phyloP scores from a whole-genome alignment of 2,888 invertebrate genomes.

The Melolontha melolontha region DNA sequence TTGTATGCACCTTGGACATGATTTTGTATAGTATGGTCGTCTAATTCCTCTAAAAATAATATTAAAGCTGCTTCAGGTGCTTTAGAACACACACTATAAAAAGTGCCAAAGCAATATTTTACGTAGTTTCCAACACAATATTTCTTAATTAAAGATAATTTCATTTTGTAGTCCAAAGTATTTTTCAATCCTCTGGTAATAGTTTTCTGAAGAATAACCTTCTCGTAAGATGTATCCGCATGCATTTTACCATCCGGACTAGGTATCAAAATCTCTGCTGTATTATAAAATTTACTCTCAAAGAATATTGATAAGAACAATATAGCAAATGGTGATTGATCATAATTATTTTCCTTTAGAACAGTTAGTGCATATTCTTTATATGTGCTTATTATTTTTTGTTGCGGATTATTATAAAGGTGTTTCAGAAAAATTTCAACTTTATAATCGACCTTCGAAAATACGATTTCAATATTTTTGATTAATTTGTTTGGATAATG shows the following conservation, averaged over 20 bases:
- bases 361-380: slow-evolving; percentile 1
- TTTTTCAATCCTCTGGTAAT: slow-evolving; percentile 5
- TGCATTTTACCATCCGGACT: slow-evolving; percentile 11
- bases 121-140: slow-evolving; percentile 3
- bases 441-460: slow-evolving; percentile 4
- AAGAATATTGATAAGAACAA: slow-evolving; percentile 6
- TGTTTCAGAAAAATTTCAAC: slow-evolving; percentile 3
- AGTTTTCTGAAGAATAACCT: slow-evolving; percentile 1
- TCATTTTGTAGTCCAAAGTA: neutral
- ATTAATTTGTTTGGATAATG: neutral
- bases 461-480: slow-evolving; percentile 3
- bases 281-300: neutral
- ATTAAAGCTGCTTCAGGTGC: neutral
- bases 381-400: neutral
- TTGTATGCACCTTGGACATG: neutral
- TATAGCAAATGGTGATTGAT: neutral
- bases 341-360: neutral
- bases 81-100: neutral
- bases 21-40: neutral
- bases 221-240: slow-evolving; percentile 1
- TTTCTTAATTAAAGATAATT: slow-evolving; percentile 3
- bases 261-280: neutral
- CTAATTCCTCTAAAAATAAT: neutral
- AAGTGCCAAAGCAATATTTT: neutral
- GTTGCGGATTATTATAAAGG: neutral